Evolutionary conservation across 37 sponge, comb jelly and placozoan genomes (phyloP).

Genomic region (Geodia barretti): DNA sequence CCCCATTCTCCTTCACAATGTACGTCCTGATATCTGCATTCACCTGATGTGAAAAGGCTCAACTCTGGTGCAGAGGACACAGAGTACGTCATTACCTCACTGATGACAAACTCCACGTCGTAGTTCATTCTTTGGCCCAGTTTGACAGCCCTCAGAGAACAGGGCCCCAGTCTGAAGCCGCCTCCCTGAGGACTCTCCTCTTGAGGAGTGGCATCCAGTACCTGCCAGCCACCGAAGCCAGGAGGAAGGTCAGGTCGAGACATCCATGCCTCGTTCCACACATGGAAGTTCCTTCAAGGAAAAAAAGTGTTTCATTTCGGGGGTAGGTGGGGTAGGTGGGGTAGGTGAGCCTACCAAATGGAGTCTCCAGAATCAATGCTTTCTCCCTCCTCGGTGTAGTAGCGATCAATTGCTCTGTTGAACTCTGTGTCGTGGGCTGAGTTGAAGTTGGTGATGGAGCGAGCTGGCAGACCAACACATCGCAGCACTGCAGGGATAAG

Average conservation of each 20-base stretch:
- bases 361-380: constrained; percentile 55
- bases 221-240: constrained; percentile 88
- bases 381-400: constrained; percentile 61
- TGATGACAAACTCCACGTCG: constrained; percentile 79
- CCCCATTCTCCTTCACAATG: constrained; percentile 25
- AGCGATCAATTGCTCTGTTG: constrained; percentile 69
- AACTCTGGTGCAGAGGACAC: neutral
- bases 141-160: constrained; percentile 67
- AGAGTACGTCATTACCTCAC: constrained; percentile 67
- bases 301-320: neutral
- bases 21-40: constrained; percentile 76
- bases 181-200: constrained; percentile 71
- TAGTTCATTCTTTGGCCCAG: constrained; percentile 70
- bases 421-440: constrained; percentile 76
- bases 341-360: constrained; percentile 53
- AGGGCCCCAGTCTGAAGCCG: constrained; percentile 68
- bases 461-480: constrained; percentile 67
- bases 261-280: constrained; percentile 86
- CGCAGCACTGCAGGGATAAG: constrained; percentile 28
- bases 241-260: constrained; percentile 70
- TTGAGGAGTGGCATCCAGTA: constrained; percentile 81
- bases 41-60: constrained; percentile 32
- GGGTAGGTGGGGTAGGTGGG: neutral
- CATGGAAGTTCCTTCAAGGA: constrained; percentile 75
- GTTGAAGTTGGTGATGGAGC: constrained; percentile 81